Evolutionary conservation across 2,113 vertebrate genomes (phyloP).

Genomic region (Taurulus bubalis): DNA sequence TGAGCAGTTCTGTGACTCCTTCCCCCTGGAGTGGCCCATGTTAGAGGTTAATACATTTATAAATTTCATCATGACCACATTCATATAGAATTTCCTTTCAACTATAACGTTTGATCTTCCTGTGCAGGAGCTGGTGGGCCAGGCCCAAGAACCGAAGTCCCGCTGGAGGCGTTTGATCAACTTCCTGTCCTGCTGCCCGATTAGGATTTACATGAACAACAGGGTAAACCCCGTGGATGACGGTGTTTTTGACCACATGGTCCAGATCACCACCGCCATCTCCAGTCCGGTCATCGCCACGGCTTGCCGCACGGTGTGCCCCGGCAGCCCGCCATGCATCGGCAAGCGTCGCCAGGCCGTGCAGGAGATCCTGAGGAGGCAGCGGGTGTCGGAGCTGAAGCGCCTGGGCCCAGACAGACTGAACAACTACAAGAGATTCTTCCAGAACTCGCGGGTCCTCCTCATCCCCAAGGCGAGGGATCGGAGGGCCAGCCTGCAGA

Average conservation of each 20-base stretch:
- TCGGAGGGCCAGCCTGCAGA: constrained; percentile 85
- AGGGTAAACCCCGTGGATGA: constrained; percentile 85
- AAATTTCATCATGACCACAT: background rate
- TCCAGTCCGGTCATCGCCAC: constrained; percentile 88
- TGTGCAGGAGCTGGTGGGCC: constrained; percentile 78
- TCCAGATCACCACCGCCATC: constrained; percentile 90
- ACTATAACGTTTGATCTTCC: constrained; percentile 14
- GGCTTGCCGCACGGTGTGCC: constrained; percentile 89
- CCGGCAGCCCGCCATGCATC: constrained; percentile 87
- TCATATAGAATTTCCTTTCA: background rate
- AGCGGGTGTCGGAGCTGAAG: constrained; percentile 73
- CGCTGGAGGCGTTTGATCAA: constrained; percentile 84
- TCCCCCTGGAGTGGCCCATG: constrained; percentile 88
- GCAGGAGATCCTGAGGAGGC: constrained; percentile 88
- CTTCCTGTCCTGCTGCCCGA: constrained; percentile 74
- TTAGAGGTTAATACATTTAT: constrained; percentile 69
- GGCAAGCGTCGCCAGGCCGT: constrained; percentile 90
- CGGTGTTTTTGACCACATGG: constrained; percentile 92
- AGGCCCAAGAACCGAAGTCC: constrained; percentile 82
- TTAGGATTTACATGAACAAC: constrained; percentile 76
- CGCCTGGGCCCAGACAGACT: constrained; percentile 74
- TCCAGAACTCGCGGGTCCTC: constrained; percentile 83
- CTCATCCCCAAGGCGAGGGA: constrained; percentile 79
- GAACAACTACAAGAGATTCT: constrained; percentile 81
- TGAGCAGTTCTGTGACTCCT: constrained; percentile 91